These are phyloP conservation scores for Leptinotarsa undecemlineata DNA, from an alignment of 1,140 invertebrate genomes.

Conservation along the genomic window DNA sequence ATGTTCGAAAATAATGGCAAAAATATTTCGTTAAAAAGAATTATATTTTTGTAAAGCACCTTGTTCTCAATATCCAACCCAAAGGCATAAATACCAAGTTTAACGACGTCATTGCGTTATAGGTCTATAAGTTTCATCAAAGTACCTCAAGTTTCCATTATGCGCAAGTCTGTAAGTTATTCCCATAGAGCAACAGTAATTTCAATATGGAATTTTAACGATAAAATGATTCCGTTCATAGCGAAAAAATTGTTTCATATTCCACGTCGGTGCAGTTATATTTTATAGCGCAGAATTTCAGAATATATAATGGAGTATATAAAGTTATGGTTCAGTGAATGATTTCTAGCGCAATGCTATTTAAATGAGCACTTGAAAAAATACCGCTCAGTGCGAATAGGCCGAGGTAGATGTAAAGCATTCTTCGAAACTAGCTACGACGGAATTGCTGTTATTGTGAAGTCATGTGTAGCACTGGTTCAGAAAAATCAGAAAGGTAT, in stretches of 20 bases:
- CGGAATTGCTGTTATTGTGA: background rate
- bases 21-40: background rate
- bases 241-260: conserved; percentile 7
- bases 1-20: background rate
- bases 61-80: background rate
- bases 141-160: background rate
- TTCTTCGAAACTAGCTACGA: background rate
- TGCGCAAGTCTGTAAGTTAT: background rate
- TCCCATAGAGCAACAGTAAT: background rate
- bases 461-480: background rate
- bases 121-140: background rate
- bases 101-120: background rate
- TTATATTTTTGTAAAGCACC: background rate
- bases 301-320: background rate
- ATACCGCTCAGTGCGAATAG: background rate
- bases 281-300: conserved; percentile 2
- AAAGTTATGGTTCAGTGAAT: conserved; percentile 1
- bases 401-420: background rate
- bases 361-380: background rate
- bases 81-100: no score
- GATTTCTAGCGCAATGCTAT: background rate
- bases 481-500: background rate
- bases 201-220: conserved; percentile 18
- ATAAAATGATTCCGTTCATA: conserved; percentile 9
- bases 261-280: conserved; percentile 16